phyloP scores from a whole-genome alignment of 2,113 vertebrate species.

The Halichoerus grypus region DNA sequence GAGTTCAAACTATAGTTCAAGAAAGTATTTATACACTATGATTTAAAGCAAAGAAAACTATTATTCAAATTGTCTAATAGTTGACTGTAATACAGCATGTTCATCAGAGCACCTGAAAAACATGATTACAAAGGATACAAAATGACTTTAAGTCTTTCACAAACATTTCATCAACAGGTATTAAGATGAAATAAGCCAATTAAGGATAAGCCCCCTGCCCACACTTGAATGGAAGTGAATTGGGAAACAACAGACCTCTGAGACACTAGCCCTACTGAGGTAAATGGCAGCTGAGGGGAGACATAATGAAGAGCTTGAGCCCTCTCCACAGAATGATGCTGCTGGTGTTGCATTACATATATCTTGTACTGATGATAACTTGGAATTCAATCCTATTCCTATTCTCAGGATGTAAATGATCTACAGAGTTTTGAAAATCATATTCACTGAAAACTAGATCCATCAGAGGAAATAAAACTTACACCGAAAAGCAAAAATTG shows the following conservation, averaged over 20 bases:
- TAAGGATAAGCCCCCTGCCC: neutral
- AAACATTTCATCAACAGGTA: neutral
- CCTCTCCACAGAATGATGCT: neutral
- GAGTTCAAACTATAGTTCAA: neutral
- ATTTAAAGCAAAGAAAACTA: neutral
- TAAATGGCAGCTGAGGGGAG: neutral
- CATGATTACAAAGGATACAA: neutral
- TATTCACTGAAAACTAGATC: neutral
- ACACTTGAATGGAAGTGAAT: neutral
- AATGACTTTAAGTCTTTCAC: neutral
- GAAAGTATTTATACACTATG: neutral
- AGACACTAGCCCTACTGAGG: neutral
- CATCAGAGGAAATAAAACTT: neutral
- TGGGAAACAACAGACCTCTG: neutral
- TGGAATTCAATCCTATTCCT: neutral
- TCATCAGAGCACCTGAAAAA: neutral
- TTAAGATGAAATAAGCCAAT: neutral
- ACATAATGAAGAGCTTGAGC: neutral
- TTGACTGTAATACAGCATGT: neutral
- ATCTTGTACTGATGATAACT: neutral
- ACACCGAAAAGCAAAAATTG: neutral
- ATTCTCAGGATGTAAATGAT: neutral
- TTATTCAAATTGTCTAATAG: neutral
- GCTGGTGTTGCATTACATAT: neutral
- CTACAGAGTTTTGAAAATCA: neutral